Conservation (phyloP, 2,797 vertebrate genomes). For the Taenioides sp. region DNA sequence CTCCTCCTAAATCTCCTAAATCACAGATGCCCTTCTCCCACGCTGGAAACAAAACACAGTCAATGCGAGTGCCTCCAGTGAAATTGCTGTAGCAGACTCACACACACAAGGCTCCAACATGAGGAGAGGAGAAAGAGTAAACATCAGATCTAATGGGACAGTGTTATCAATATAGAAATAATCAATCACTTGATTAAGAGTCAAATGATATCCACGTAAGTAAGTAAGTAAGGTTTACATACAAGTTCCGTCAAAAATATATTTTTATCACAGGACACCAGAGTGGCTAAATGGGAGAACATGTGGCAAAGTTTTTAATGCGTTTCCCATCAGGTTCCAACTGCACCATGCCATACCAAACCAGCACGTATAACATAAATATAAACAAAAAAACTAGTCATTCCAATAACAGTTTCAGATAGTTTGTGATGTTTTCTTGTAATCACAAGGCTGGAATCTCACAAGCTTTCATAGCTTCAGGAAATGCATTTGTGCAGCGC, state of each 20-base stretch:
- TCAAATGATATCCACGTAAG: neutral
- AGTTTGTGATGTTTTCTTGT: neutral
- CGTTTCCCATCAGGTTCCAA: too few relatives aligned
- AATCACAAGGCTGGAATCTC: neutral
- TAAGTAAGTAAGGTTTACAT: too few relatives aligned
- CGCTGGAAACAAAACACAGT: constrained; percentile 51
- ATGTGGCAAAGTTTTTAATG: too few relatives aligned
- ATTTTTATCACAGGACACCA: too few relatives aligned
- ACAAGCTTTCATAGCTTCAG: constrained; percentile 25
- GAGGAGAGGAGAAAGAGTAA: constrained; percentile 56
- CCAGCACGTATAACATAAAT: neutral
- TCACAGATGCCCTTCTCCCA: constrained; percentile 35
- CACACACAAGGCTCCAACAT: constrained; percentile 36
- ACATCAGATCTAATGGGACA: too few relatives aligned
- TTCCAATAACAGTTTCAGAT: neutral
- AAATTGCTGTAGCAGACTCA: constrained; percentile 37
- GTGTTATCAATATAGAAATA: neutral
- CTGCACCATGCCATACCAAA: neutral
- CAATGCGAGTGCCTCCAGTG: constrained; percentile 33
- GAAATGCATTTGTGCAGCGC: constrained; percentile 30
- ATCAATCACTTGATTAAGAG: neutral
- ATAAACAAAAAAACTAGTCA: too few relatives aligned
- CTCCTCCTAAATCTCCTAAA: constrained; percentile 20
- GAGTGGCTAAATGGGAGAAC: too few relatives aligned
- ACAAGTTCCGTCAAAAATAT: too few relatives aligned